Evolutionary conservation across 2,797 vertebrate species (phyloP).

Genomic region (Onychomys arenicola): DNA sequence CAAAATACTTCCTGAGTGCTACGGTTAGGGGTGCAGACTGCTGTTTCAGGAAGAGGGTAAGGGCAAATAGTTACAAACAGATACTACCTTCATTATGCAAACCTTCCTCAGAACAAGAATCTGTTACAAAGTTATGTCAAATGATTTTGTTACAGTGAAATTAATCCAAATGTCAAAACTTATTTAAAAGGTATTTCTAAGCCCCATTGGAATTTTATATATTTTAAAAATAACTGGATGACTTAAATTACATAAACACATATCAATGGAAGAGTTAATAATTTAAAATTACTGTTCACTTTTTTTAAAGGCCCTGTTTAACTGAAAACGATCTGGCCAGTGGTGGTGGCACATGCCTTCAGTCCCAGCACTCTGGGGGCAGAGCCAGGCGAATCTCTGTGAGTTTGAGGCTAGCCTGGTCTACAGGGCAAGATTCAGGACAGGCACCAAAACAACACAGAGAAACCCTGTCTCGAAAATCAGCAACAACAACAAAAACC

Average conservation of each 20-base stretch:
- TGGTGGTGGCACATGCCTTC: too few species aligned
- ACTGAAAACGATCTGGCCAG: not conserved
- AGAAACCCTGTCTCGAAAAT: too few species aligned
- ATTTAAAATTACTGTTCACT: not conserved
- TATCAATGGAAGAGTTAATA: constrained; percentile 33
- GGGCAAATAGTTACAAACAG: constrained; percentile 15
- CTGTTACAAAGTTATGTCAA: not conserved
- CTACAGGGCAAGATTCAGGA: too few species aligned
- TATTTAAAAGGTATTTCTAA: constrained; percentile 65
- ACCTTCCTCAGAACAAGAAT: constrained; percentile 29
- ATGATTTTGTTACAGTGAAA: constrained; percentile 52
- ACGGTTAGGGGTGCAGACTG: not conserved
- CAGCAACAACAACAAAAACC: too few species aligned
- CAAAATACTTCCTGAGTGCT: constrained; percentile 39
- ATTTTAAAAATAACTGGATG: constrained; percentile 8
- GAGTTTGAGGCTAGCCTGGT: too few species aligned
- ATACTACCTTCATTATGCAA: constrained; percentile 37
- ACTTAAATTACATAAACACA: constrained; percentile 54
- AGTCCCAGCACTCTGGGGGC: too few species aligned
- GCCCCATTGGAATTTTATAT: constrained; percentile 11
- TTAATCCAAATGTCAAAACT: constrained; percentile 28
- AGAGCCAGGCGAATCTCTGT: too few species aligned
- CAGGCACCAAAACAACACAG: too few species aligned
- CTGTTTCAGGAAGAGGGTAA: constrained; percentile 59
- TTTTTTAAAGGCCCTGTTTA: constrained; percentile 7